Base-by-base conservation (phyloP, 1,140 invertebrate genomes). In the Drosophila micromelanica region DNA sequence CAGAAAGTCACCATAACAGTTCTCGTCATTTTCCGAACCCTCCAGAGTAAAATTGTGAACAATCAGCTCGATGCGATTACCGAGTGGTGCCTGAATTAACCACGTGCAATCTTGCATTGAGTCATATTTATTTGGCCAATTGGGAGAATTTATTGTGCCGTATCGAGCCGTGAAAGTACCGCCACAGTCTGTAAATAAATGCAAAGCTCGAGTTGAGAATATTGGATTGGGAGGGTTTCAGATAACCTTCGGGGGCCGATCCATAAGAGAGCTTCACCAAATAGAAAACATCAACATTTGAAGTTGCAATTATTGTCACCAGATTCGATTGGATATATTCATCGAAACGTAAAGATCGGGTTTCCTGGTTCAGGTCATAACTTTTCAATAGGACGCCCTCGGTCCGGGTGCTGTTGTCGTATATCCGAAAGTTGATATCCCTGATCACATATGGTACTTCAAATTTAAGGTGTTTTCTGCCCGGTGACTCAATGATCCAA, bases 21-120 rank as follows among this genome's bases (percentile, higher is more conserved):
- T 87, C 9, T 68, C 64, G 27, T 27, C 55, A 2, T 17, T 2
- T 17, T 17, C 67, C 1, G 93, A 92, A 8, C 8, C 92, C 92
- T 98, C 97, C 9, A 98, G 48, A 0, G 95, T 85, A 90, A 98
- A 98, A 42, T 94, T 81, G 0, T 94, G 93, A 32, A 97, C 92
- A 57, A 95, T 95, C 1, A 98, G 92, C 67, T 93, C 91, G 37
- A 98, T 95, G 92, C 96, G 95, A 57, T 95, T 94, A 2, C 95
- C 95, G 40, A 93, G 82, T 1, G 94, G 93, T 0, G 96, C 97
- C 57, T 92, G 93, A 46, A 99, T 96, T 1, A 93, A 93, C 97
- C 97, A 98, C 23, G 91, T 92, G 85, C 97, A 98, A 54, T n/a
- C 95, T 93, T 65, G 93, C 93, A 93, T 93, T 5, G 91, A 75